Base-by-base conservation (phyloP, 2,888 invertebrate species). In the Microctonus brassicae region DNA sequence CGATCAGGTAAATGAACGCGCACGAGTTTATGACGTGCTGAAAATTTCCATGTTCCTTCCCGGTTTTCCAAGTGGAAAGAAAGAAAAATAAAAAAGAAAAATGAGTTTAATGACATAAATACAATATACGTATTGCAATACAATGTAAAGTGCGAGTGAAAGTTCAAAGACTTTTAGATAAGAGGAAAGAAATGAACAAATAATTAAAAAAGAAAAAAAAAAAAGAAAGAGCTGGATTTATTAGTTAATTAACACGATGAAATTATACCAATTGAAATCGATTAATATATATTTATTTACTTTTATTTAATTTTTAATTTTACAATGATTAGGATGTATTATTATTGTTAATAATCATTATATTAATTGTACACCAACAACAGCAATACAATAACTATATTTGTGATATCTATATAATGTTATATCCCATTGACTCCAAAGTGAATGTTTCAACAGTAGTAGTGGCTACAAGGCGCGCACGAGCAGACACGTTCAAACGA, bases 121-220 rank as follows among this genome's bases (percentile, higher is more conserved):
- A n/a, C n/a, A n/a, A n/a, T n/a, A n/a, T n/a, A 42, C 33, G 42
- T 33, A 24, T 34, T 52, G 61, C 68, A 68, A 68, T 68, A 61
- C 42, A 22, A 55, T 6, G n/a, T 58, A 34, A 20, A 55, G 29
- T 69, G 55, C 33, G 63, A 70, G 61, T 70, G 65, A 65, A 67
- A 67, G 57, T 20, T 26, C 22, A 61, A 24, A 53, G 53, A 61
- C 39, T 22, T 39, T 29, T 5, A 29, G 7, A 29, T 29, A 29
- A 29, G 7, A 7, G 7, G 29, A 29, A 29, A 29, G 3, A 29
- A 29, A 29, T 29, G 7, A 29, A 29, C 3, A 7, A 7, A 29
- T 5, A 29, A 29, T 7, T 7, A 7, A 7, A 29, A 29, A 29
- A 29, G 29, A 29, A 29, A 29, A 29, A 29, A 29, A 29, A 29